A percentile compares a stretch with the other conserved stretches of the same genome.
phyloP scores from a whole-genome alignment of 2,888 invertebrate species.

The Polymixis lichenea region DNA sequence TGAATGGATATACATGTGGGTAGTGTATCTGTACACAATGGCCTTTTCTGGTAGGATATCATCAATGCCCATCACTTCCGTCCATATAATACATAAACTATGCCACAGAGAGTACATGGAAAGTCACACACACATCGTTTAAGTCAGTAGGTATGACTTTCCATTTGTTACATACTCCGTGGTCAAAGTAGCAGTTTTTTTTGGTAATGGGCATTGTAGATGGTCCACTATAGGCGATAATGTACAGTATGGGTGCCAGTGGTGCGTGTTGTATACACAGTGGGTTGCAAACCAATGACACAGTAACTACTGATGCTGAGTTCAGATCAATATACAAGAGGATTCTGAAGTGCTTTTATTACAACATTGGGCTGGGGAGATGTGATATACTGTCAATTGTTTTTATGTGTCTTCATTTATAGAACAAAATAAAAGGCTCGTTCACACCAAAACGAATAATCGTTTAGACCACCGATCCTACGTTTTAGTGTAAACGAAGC shows the following conservation, averaged over 20 bases:
- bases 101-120: background rate
- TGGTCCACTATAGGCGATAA: constrained; percentile 14
- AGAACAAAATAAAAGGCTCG: too few relatives aligned
- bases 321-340: constrained; percentile 39
- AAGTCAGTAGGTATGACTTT: background rate
- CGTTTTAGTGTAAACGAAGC: background rate
- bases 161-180: constrained; percentile 21
- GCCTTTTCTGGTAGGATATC: constrained; percentile 9
- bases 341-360: constrained; percentile 27
- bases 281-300: constrained; percentile 46
- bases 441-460: background rate
- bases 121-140: background rate
- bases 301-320: constrained; percentile 69
- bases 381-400: background rate
- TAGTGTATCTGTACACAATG: constrained; percentile 34
- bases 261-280: constrained; percentile 54
- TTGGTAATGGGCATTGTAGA: background rate
- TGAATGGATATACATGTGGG: constrained; percentile 55
- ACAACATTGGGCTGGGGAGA: constrained; percentile 16
- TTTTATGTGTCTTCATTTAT: too few relatives aligned
- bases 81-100: background rate
- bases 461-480: background rate
- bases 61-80: background rate
- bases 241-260: constrained; percentile 36
- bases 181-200: background rate